Conservation (phyloP, 1,140 invertebrate genomes). For the Dinoponera quadriceps region DNA sequence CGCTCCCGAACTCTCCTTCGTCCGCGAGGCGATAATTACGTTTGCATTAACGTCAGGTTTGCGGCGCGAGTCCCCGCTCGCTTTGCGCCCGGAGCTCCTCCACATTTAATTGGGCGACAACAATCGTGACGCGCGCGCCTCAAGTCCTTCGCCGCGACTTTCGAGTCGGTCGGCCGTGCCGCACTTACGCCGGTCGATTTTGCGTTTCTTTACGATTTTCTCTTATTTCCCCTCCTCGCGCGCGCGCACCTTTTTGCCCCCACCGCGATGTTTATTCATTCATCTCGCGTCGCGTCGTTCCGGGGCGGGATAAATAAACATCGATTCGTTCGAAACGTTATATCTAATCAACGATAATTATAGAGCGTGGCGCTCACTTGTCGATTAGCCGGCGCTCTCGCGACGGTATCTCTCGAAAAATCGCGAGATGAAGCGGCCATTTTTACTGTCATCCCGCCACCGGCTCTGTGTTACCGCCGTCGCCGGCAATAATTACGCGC, state of each 20-base stretch:
- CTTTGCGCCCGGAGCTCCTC: not conserved
- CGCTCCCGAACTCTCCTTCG: not conserved
- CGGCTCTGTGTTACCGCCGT: constrained; percentile 3
- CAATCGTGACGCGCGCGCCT: constrained; percentile 15
- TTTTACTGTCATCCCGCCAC: constrained; percentile 47
- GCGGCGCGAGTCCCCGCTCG: not conserved
- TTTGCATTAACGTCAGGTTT: constrained; percentile 48
- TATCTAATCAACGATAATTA: constrained; percentile 45
- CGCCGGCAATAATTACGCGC: constrained; percentile 68
- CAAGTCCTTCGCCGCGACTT: not conserved
- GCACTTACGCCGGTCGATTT: too few species aligned
- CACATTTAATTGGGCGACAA: constrained; percentile 49
- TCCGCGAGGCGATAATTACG: constrained; percentile 43
- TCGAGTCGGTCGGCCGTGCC: too few species aligned
- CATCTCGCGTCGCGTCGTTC: constrained; percentile 1
- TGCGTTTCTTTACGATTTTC: too few species aligned
- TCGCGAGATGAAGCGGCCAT: constrained; percentile 39
- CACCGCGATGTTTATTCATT: constrained; percentile 10
- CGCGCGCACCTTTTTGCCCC: not conserved
- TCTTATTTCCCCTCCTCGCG: too few species aligned
- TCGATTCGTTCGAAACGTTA: not conserved
- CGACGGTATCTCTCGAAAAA: constrained; percentile 49
- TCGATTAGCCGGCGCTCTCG: constrained; percentile 14
- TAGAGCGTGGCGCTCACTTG: constrained; percentile 25
- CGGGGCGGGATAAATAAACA: constrained; percentile 24